Evolutionary conservation across 2,797 vertebrate genomes (phyloP).

Genomic region (Sternotherus odoratus): DNA sequence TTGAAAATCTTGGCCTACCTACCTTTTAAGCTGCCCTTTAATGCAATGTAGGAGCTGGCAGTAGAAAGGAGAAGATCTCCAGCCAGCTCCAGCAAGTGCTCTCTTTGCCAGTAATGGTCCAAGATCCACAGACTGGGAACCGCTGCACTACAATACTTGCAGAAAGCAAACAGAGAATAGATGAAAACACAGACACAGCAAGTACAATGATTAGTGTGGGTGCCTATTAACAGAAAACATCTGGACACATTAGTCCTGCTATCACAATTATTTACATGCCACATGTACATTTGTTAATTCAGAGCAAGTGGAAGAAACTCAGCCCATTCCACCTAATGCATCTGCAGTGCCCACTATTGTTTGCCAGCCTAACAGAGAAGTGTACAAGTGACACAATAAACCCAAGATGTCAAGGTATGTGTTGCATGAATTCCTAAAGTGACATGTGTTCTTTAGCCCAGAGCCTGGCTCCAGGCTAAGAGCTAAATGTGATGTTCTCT

Average conservation of each 20-base stretch:
- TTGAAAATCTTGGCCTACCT: not conserved
- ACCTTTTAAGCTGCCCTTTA: conserved; percentile 7
- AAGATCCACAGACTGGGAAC: not conserved
- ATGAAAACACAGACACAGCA: not conserved
- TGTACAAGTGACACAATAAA: conserved; percentile 47
- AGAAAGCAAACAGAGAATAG: not conserved
- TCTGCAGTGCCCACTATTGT: conserved; percentile 1
- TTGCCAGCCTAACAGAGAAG: not conserved
- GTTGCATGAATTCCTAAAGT: conserved; percentile 76
- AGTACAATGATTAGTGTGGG: not conserved
- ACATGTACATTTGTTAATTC: not conserved
- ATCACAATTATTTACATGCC: conserved; percentile 21
- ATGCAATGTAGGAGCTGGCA: not conserved
- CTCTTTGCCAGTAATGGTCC: not conserved
- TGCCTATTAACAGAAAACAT: conserved; percentile 31
- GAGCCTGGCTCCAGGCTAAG: conserved; percentile 78
- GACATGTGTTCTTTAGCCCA: conserved; percentile 80
- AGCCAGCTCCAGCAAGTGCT: not conserved
- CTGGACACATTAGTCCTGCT: not conserved
- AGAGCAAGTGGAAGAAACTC: not conserved
- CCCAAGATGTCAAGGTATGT: conserved; percentile 76
- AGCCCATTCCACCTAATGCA: not conserved
- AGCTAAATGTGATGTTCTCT: conserved; percentile 82
- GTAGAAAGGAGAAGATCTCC: not conserved
- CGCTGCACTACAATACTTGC: not conserved